Evolutionary conservation across 1,140 invertebrate genomes (phyloP).

Genomic region (Drosophila serrata): DNA sequence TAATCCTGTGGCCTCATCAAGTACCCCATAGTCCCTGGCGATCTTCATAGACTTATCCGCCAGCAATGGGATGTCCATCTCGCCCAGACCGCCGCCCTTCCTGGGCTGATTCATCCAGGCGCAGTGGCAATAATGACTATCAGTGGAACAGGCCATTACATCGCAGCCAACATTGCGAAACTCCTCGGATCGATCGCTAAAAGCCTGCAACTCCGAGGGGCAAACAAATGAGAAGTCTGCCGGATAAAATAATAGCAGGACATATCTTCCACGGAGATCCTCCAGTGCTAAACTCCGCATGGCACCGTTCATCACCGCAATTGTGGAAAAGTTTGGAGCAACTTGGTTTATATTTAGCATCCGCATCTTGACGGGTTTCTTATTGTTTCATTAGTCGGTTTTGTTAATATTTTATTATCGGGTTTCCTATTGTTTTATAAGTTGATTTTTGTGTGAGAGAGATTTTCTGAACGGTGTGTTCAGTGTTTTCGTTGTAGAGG

Average conservation of each 20-base stretch:
- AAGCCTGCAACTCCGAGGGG: constrained; percentile 97
- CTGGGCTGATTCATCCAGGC: constrained; percentile 97
- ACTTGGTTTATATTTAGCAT: constrained; percentile 46
- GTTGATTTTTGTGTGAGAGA: background rate
- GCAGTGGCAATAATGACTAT: constrained; percentile 95
- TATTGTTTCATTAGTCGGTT: no score
- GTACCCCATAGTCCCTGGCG: constrained; percentile 95
- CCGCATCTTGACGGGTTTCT: constrained; percentile 19
- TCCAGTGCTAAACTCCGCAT: constrained; percentile 94
- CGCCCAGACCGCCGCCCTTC: constrained; percentile 96
- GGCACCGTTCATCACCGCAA: constrained; percentile 93
- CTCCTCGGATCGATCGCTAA: constrained; percentile 93
- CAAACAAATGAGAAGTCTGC: constrained; percentile 98
- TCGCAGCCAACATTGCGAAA: constrained; percentile 94
- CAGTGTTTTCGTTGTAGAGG: background rate
- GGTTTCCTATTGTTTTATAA: background rate
- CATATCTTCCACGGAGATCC: constrained; percentile 97
- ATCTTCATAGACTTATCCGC: constrained; percentile 96
- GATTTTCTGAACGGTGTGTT: background rate
- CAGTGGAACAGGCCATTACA: constrained; percentile 94
- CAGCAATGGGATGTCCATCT: constrained; percentile 97
- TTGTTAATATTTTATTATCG: background rate
- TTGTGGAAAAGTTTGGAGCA: constrained; percentile 93
- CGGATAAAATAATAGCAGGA: constrained; percentile 98
- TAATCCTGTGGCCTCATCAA: constrained; percentile 96